Evolutionary conservation across 2,888 invertebrate species (phyloP), one percentile per base, ranked within the genome.

Genomic region (Tetrapedia diversipes): DNA sequence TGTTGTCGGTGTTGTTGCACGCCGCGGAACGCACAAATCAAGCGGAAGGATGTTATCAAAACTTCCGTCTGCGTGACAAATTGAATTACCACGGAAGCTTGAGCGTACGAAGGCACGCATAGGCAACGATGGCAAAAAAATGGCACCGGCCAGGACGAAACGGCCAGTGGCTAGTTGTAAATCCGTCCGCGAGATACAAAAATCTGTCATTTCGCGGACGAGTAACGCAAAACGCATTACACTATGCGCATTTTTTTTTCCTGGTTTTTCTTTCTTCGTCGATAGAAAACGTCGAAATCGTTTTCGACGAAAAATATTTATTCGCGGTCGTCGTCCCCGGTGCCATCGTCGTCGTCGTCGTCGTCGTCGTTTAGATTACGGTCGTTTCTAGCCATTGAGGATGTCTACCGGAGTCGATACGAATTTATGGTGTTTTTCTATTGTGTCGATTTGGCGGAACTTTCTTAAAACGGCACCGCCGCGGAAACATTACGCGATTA

Each of bases 351-450:
- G 51, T 67, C 70, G 61, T 63, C 51, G 73, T 69, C 51, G n/a
- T 41, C 57, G 53, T 54, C 24, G 39, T 41, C 49, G 32, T 39
- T 29, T n/a, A n/a, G n/a, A n/a, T n/a, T 6, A 7, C 45, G 16
- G 59, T 24, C 34, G 43, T 67, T 39, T 19, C 41, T 37, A n/a
- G 54, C 39, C 29, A 54, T 78, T 45, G 83, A 82, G 80, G 81
- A 83, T 79, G 82, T 84, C 82, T 71, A 66, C 79, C 73, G 80
- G 64, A 87, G 89, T 90, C 90, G 90, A 90, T 90, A 89, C 87
- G 88, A 89, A 91, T 91, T 91, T 91, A 91, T 88, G 91, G 90
- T 91, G 91, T 91, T 91, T 91, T 91, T 91, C 91, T 88, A 90
- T 88, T 89, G 88, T 88, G 83, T 87, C 88, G 89, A 90, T 88